Base-by-base conservation (phyloP, 2,113 vertebrate genomes). In the Rhinopomastus cyanomelas region DNA sequence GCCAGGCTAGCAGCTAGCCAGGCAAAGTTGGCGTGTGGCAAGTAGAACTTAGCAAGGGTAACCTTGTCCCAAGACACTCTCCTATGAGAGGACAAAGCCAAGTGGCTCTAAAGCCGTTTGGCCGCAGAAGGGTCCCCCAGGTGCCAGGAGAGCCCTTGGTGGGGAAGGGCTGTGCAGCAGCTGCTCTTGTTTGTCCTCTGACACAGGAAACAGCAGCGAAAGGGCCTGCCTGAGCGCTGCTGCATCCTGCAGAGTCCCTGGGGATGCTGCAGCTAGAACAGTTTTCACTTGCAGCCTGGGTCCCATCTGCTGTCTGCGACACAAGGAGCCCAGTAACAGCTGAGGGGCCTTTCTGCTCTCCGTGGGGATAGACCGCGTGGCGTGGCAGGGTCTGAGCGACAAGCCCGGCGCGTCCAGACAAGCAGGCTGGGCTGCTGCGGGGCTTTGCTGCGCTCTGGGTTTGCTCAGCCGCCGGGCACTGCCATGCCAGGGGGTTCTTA, bases 251-350 rank as follows among this genome's bases (percentile, higher is more conserved):
- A 82, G 60, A 32, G 71, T 65, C 76, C 49, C 27, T 9, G 32
- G 19, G 57, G 39, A n/a, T 46, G 12, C 68, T 57, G 82, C 60
- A 72, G 93, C 73, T 81, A 61, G 67, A 94, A 42, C 19, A 52
- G 20, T 29, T 81, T 83, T 55, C 46, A 89, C 91, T 86, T 88
- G 55, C 25, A 69, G 22, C 62, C 88, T 75, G 44, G 46, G 32
- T 89, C 66, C 81, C 69, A 82, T 89, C 87, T 92, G 87, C 56
- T 85, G 87, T 53, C 75, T 81, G 36, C 15, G 16, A 67, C 53
- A 44, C 0, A 5, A 55, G 49, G 64, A 94, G 57, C 71, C 23
- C 12, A 49, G 29, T 36, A 26, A 34, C 49, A 7, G 1, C 19
- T 9, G 48, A 25, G 39, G 29, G 20, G 34, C 22, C 59, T 34